These are phyloP conservation scores for Tokudaia tokunoshimensis DNA, from an alignment of 2,797 vertebrate genomes.

Conservation along the genomic window DNA sequence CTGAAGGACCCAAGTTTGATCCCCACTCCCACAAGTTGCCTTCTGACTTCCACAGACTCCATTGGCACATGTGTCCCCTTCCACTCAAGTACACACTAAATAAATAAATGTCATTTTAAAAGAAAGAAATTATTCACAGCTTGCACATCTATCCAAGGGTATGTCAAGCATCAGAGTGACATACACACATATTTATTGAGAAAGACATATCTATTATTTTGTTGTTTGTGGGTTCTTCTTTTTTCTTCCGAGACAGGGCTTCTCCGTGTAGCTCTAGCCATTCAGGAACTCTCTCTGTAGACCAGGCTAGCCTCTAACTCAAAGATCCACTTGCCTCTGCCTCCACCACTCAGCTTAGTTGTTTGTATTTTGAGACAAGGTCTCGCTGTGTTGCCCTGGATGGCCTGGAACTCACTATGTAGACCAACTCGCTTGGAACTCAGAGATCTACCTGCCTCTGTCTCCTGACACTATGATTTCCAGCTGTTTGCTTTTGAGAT, in stretches of 20 bases:
- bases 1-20: not conserved
- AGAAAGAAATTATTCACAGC: not conserved
- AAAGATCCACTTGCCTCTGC: not conserved
- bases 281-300: not conserved
- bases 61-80: not conserved
- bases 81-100: not conserved
- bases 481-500: not conserved
- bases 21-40: not conserved
- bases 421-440: not conserved
- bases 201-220: not conserved
- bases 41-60: not conserved
- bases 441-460: not conserved
- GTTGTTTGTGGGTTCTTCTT: not conserved
- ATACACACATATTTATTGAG: not conserved
- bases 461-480: not conserved
- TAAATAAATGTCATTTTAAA: not conserved
- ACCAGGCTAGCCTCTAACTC: not conserved
- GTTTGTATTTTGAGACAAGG: not conserved
- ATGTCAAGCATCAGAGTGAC: not conserved
- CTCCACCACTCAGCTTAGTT: not conserved
- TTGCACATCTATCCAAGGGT: not conserved
- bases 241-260: not conserved
- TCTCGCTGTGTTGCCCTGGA: not conserved
- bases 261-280: not conserved
- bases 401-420: not conserved